phyloP scores from a whole-genome alignment of 2,113 vertebrate species.

The Pomatorhinus ruficollis region DNA sequence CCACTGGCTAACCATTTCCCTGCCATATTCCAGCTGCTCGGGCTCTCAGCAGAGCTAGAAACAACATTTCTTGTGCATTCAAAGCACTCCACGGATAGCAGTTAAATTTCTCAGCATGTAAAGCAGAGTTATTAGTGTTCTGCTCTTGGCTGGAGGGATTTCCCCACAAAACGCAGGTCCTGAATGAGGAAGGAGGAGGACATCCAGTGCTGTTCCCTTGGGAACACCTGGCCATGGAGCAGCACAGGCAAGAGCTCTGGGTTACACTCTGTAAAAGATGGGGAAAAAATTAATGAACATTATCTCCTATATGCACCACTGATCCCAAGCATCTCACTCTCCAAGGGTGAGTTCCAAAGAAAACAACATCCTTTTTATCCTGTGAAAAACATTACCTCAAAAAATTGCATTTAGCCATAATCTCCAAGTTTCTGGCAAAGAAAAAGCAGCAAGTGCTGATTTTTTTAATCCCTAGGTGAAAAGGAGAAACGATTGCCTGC shows the following conservation, averaged over 20 bases:
- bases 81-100: neutral
- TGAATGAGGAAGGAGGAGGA: neutral
- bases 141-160: neutral
- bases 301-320: neutral
- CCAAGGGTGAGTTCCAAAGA: neutral
- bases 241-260: neutral
- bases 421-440: neutral
- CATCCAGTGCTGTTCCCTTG: neutral
- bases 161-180: neutral
- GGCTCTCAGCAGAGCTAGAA: neutral
- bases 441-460: neutral
- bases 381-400: neutral
- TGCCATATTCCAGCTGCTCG: neutral
- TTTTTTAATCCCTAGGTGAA: neutral
- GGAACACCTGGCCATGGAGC: neutral
- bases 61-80: neutral
- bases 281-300: neutral
- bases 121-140: neutral
- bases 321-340: neutral
- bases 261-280: neutral
- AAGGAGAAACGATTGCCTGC: neutral
- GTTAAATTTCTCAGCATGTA: neutral
- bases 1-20: neutral
- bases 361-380: neutral
- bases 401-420: neutral